Evolutionary conservation across 2,113 vertebrate genomes (phyloP), one percentile per base, ranked within the genome.

Genomic region (Zosterops borbonicus): DNA sequence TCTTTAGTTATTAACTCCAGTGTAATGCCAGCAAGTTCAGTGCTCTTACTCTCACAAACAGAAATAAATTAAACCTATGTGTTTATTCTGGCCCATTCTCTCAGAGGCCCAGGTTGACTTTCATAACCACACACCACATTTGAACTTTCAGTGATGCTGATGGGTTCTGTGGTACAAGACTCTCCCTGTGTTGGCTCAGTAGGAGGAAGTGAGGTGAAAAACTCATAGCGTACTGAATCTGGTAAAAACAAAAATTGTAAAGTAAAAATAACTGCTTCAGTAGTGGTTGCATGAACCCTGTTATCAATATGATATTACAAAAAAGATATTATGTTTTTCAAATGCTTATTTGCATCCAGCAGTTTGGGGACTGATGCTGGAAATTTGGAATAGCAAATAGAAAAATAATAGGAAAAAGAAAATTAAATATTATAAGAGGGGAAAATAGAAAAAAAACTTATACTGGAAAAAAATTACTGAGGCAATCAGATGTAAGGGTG

Each of bases 101-200:
- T 62, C n/a, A 46, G 39, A 65, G 42, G 58, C 33, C 41, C 70
- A 69, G 33, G 59, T 9, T 90, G 89, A 90, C 55, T 93, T 96
- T 85, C 62, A 87, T 80, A 94, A 92, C 44, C 85, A 75, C 53
- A 85, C 14, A 28, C 70, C 90, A 58, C 25, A 8, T 87, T 83
- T 94, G 91, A 97, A 92, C 84, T 90, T 94, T 71, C 35, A 79
- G 71, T 62, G 83, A 67, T 92, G 75, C 79, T 82, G 52, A 53
- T 60, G 82, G 50, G 90, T 89, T 79, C 63, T 69, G 41, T 2
- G 6, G 44, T 35, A 67, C 69, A 86, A 53, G 62, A 50, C 31
- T 75, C 65, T 88, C 58, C 21, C 42, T 47, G 23, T 80, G 33
- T 53, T 76, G 39, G 20, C 53, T 92, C 23, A 16, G 17, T 75